Evolutionary conservation across 2,888 invertebrate genomes (phyloP).

Genomic region (Coelinius sp.): DNA sequence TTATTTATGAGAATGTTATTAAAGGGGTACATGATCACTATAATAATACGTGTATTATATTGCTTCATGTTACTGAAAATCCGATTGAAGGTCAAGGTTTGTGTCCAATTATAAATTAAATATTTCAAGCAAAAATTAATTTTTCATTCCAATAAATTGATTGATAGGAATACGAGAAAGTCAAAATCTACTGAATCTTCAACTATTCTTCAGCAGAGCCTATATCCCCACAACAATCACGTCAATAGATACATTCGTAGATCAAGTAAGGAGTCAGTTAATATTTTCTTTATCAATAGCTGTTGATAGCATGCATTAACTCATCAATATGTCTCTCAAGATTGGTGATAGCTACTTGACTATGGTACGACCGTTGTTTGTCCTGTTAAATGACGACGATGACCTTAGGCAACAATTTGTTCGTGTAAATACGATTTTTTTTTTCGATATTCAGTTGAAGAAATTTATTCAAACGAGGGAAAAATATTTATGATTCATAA

Average conservation of each 20-base stretch:
- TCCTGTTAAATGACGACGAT: slow-evolving; percentile 62
- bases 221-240: slow-evolving; percentile 60
- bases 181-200: slow-evolving; percentile 51
- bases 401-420: slow-evolving; percentile 54
- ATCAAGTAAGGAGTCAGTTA: slow-evolving; percentile 46
- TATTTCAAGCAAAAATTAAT: not conserved
- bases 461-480: not conserved
- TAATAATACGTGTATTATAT: slow-evolving; percentile 66
- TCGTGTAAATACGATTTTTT: slow-evolving; percentile 54
- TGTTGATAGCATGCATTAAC: slow-evolving; percentile 17
- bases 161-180: slow-evolving; percentile 52
- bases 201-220: slow-evolving; percentile 53
- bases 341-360: slow-evolving; percentile 59
- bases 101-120: slow-evolving; percentile 5
- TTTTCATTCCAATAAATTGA: not conserved
- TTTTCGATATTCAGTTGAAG: not conserved
- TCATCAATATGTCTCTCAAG: slow-evolving; percentile 50
- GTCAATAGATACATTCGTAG: slow-evolving; percentile 60
- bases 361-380: slow-evolving; percentile 66
- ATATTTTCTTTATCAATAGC: slow-evolving; percentile 7
- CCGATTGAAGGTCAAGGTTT: slow-evolving; percentile 57
- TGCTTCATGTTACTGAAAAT: slow-evolving; percentile 56
- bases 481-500: not conserved
- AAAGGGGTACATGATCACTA: slow-evolving; percentile 60
- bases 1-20: slow-evolving; percentile 58